Evolutionary conservation across 37 sponge, comb jelly and placozoan genomes (phyloP).

Genomic region (Halisarca cf. caerulea): DNA sequence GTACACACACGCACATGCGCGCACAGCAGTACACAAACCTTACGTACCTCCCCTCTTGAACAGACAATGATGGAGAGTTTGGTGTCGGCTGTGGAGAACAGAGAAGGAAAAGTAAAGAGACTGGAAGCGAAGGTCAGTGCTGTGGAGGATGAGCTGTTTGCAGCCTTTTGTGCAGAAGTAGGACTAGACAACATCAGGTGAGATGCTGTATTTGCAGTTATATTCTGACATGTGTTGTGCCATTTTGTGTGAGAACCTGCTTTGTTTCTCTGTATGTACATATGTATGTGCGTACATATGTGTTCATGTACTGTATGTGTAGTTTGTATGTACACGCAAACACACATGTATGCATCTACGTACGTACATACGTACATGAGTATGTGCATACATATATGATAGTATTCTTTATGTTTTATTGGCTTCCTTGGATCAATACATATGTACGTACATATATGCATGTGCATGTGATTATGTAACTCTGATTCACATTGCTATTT

Average conservation of each 20-base stretch:
- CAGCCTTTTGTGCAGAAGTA: neutral
- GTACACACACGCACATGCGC: neutral
- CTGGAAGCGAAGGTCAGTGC: constrained; percentile 29
- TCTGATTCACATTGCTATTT: neutral
- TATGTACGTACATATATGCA: neutral
- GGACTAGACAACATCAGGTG: constrained; percentile 17
- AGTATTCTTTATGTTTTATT: too few species aligned
- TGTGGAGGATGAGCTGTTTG: constrained; percentile 29
- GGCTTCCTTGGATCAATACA: too few species aligned
- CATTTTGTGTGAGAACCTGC: too few species aligned
- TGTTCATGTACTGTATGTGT: too few species aligned
- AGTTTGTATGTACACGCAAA: too few species aligned
- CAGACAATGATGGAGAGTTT: constrained; percentile 8
- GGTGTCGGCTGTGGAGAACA: constrained; percentile 5
- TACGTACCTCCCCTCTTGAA: neutral
- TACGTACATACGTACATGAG: too few species aligned
- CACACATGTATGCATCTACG: too few species aligned
- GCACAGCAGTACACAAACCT: neutral
- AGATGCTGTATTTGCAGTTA: too few species aligned
- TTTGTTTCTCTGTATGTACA: too few species aligned
- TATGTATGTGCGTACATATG: neutral
- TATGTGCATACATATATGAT: too few species aligned
- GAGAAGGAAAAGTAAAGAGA: constrained; percentile 21
- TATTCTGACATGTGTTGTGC: too few species aligned
- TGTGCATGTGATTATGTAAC: neutral